phyloP scores from a whole-genome alignment of 2,113 vertebrate species.

The Channa argus region DNA sequence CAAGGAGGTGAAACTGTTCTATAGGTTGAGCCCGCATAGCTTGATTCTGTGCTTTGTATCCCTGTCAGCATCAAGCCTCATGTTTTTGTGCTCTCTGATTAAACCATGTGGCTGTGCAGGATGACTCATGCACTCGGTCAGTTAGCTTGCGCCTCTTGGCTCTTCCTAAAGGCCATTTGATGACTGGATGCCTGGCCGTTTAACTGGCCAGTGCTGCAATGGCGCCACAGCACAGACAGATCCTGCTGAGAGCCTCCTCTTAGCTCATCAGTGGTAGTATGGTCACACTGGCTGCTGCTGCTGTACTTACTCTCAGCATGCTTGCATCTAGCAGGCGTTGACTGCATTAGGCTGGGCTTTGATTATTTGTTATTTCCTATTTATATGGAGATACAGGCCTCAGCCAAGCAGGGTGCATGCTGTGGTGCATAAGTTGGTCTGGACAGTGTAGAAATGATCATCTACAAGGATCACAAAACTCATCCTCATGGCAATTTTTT shows the following conservation, averaged over 20 bases:
- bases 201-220: slow-evolving; percentile 49
- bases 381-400: slow-evolving; percentile 13
- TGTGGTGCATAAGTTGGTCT: slow-evolving; percentile 3
- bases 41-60: not conserved
- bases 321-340: slow-evolving; percentile 13
- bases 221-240: slow-evolving; percentile 58
- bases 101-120: slow-evolving; percentile 48
- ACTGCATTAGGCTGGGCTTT: slow-evolving; percentile 34
- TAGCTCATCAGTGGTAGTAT: slow-evolving; percentile 61
- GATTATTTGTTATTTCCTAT: slow-evolving; percentile 53
- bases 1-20: not conserved
- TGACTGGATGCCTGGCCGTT: slow-evolving; percentile 59
- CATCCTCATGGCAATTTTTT: not conserved
- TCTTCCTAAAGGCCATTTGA: slow-evolving; percentile 65
- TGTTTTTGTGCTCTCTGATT: slow-evolving; percentile 60
- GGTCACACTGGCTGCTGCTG: slow-evolving; percentile 37
- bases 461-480: not conserved
- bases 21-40: slow-evolving; percentile 2
- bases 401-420: not conserved
- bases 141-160: slow-evolving; percentile 65
- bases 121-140: slow-evolving; percentile 65
- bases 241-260: slow-evolving; percentile 54
- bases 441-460: not conserved
- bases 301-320: slow-evolving; percentile 29
- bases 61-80: slow-evolving; percentile 4